Evolutionary conservation across 2,888 invertebrate species (phyloP).

Genomic region (Copidosoma aretas): DNA sequence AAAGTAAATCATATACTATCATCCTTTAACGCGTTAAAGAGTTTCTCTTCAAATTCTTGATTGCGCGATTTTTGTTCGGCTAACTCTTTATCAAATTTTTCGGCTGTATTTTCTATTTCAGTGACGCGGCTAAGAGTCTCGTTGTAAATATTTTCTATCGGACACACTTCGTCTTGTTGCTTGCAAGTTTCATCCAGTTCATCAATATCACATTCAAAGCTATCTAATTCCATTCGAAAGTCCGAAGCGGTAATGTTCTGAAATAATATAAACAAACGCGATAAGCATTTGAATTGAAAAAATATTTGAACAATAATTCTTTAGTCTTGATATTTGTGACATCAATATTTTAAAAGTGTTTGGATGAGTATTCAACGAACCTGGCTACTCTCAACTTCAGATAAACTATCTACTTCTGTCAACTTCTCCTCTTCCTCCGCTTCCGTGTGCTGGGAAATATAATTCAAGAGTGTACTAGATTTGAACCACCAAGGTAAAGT

Average conservation of each 20-base stretch:
- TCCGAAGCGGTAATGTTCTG: neutral
- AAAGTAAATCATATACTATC: constrained; percentile 10
- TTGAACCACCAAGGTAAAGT: constrained; percentile 70
- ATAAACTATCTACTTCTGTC: neutral
- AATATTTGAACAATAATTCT: neutral
- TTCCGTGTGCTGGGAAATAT: constrained; percentile 26
- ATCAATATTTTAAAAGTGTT: too few species aligned
- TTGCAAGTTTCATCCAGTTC: constrained; percentile 24
- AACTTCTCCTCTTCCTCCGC: neutral
- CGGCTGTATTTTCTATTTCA: constrained; percentile 42
- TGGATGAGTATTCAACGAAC: constrained; percentile 1
- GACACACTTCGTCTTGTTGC: constrained; percentile 23
- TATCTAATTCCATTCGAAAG: constrained; percentile 9
- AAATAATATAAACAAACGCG: constrained; percentile 5
- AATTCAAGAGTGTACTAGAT: constrained; percentile 49
- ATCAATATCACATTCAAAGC: constrained; percentile 25
- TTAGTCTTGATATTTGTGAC: neutral
- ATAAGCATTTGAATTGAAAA: neutral
- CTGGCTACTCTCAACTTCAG: constrained; percentile 5
- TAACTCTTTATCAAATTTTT: constrained; percentile 64
- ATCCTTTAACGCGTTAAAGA: constrained; percentile 62
- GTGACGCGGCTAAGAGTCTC: constrained; percentile 14
- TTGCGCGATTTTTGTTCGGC: constrained; percentile 64
- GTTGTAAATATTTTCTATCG: constrained; percentile 9
- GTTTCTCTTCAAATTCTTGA: constrained; percentile 63